Evolutionary conservation across 2,113 vertebrate genomes (phyloP), one percentile per base, ranked within the genome.

Genomic region (Baryphthengus martii): DNA sequence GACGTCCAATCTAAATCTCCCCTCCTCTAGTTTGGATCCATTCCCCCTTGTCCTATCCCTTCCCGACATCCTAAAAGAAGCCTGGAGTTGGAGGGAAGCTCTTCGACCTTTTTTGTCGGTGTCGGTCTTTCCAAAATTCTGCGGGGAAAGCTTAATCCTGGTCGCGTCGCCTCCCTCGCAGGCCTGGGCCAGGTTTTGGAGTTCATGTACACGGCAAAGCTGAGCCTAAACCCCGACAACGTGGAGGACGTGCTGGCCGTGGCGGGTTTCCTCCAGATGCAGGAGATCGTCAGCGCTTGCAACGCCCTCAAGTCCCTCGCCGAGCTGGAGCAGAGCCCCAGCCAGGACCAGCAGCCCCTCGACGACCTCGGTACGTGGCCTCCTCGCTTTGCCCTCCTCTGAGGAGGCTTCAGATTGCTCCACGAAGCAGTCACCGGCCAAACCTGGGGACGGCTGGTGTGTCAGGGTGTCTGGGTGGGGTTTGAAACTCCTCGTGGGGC

Each of bases 121-220:
- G 5, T 42, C 5, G n/a, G 21, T 28, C 59, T 77, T 39, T 65
- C 21, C 6, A 5, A 7, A 44, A 3, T 6, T 0, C 5, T 0
- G 0, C 1, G 10, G 35, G 4, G 25, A 44, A 26, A 25, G 61
- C 62, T 87, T 6, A 12, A 28, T 25, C 33, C 3, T 72, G 52
- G 4, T 61, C 6, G 29, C 5, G 3, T 72, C 6, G 0, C 35
- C 33, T 90, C 61, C 42, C 25, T 23, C 24, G 65, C 97, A 99
- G 99, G 99, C 96, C 97, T 99, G 96, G 98, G 99, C 16, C 99
- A 99, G 81, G 98, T 99, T 49, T 95, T 99, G 97, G 99, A 99
- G 89, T 99, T 99, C 91, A 99, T 99, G 99, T 99, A 99, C 98
- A 99, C 99, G 0, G 99, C 99, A 56, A 99, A 99, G 96, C 98